phyloP scores from a whole-genome alignment of 2,113 vertebrate species.

The Heloderma charlesbogerti region DNA sequence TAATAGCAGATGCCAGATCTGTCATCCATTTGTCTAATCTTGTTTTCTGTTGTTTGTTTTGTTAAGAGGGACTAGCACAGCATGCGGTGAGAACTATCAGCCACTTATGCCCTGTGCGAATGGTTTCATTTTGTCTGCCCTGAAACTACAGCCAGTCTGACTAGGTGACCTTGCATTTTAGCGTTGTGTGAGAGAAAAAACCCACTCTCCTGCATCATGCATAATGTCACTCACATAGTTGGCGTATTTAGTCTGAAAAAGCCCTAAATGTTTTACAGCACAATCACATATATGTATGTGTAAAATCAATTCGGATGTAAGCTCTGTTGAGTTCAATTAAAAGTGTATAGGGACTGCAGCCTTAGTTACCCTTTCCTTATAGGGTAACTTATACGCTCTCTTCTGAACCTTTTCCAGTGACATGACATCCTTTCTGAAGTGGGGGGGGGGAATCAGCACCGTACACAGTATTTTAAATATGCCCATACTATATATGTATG shows the following conservation, averaged over 20 bases:
- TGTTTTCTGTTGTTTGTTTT: no score
- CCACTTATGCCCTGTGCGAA: not conserved
- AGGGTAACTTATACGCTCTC: not conserved
- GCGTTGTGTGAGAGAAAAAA: not conserved
- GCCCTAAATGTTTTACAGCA: not conserved
- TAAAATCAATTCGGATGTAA: not conserved
- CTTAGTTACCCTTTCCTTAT: not conserved
- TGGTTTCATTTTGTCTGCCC: not conserved
- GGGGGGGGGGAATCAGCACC: not conserved
- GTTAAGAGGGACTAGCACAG: no score
- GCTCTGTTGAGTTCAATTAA: not conserved
- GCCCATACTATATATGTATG: not conserved
- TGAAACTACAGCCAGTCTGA: not conserved
- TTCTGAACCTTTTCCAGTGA: not conserved
- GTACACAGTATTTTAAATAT: no score
- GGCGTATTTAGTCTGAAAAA: not conserved
- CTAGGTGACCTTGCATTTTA: no score
- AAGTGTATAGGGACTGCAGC: no score
- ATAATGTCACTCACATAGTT: not conserved
- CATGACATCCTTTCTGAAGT: not conserved
- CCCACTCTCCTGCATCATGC: not conserved
- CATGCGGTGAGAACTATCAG: not conserved
- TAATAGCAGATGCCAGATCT: not conserved
- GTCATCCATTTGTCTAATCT: not conserved
- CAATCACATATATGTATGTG: not conserved